phyloP scores from a whole-genome alignment of 2,888 invertebrate species.

The Mechanitis messenoides region DNA sequence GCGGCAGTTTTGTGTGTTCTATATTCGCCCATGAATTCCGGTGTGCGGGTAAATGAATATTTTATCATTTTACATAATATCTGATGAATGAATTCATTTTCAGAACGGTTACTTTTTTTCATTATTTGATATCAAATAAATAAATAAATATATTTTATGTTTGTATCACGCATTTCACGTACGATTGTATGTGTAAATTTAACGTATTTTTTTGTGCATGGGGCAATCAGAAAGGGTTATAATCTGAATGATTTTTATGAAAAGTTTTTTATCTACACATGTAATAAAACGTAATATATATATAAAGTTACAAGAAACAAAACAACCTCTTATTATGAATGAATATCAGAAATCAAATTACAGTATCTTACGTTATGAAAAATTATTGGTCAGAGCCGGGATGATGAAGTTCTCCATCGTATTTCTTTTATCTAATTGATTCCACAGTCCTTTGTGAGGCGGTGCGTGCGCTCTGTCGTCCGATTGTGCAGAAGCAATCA shows the following conservation, averaged over 20 bases:
- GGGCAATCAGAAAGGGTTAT: too few relatives aligned
- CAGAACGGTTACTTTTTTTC: constrained; percentile 56
- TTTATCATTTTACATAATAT: constrained; percentile 70
- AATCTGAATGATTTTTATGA: too few relatives aligned
- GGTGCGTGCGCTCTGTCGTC: constrained; percentile 55
- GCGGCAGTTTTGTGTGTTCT: constrained; percentile 58
- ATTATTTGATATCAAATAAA: constrained; percentile 48
- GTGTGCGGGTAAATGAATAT: constrained; percentile 69
- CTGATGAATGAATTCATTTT: constrained; percentile 67
- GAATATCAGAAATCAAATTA: neutral
- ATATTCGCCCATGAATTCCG: constrained; percentile 68
- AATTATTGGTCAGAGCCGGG: constrained; percentile 29
- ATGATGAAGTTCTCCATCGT: constrained; percentile 62
- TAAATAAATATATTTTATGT: constrained; percentile 45
- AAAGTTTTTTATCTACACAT: too few relatives aligned
- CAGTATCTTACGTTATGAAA: constrained; percentile 13
- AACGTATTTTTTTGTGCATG: neutral
- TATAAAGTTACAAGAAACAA: too few relatives aligned
- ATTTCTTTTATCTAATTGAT: constrained; percentile 65
- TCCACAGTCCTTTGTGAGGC: constrained; percentile 57
- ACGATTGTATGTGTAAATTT: constrained; percentile 33
- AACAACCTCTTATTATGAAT: neutral
- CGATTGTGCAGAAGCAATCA: constrained; percentile 61
- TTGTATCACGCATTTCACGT: constrained; percentile 39
- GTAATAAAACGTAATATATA: too few relatives aligned